Evolutionary conservation across 2,797 vertebrate species (phyloP).

Genomic region (Myoxocephalus aenaeus): DNA sequence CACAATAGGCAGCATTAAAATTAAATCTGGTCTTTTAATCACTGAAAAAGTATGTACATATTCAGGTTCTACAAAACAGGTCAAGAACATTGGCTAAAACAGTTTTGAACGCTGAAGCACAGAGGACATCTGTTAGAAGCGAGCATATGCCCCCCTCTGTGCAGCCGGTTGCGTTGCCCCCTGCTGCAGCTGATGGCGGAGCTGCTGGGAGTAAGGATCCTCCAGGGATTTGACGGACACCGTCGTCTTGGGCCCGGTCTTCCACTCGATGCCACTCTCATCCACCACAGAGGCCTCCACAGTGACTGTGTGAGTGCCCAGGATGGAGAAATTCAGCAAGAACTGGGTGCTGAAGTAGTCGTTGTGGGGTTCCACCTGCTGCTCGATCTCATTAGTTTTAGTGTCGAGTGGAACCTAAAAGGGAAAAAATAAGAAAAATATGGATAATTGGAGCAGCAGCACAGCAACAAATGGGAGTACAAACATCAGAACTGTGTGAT

Average conservation of each 20-base stretch:
- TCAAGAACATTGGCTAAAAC: conserved; percentile 8
- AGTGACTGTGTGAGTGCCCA: conserved; percentile 93
- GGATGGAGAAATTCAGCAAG: conserved; percentile 92
- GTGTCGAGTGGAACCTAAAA: conserved; percentile 89
- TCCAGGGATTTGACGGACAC: conserved; percentile 96
- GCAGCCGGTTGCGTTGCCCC: conserved; percentile 78
- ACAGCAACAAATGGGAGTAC: neutral
- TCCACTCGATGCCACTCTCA: conserved; percentile 94
- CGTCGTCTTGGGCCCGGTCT: conserved; percentile 93
- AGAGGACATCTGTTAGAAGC: conserved; percentile 81
- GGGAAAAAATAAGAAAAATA: neutral
- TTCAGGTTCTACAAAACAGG: conserved; percentile 25
- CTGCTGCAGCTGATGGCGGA: conserved; percentile 93
- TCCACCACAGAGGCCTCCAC: conserved; percentile 98
- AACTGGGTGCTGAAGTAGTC: conserved; percentile 99
- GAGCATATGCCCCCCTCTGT: conserved; percentile 88
- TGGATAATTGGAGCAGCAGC: neutral
- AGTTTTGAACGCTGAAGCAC: neutral
- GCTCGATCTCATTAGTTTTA: conserved; percentile 95
- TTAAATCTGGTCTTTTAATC: conserved; percentile 64
- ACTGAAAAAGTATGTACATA: conserved; percentile 52
- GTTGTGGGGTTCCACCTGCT: conserved; percentile 96
- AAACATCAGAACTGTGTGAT: accelerated
- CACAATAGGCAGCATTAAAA: neutral
- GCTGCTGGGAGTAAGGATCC: conserved; percentile 96